Percentiles rank a stretch among this genome's conserved stretches.
phyloP scores from a whole-genome alignment of 2,797 vertebrate genomes.

The Chelmon rostratus region DNA sequence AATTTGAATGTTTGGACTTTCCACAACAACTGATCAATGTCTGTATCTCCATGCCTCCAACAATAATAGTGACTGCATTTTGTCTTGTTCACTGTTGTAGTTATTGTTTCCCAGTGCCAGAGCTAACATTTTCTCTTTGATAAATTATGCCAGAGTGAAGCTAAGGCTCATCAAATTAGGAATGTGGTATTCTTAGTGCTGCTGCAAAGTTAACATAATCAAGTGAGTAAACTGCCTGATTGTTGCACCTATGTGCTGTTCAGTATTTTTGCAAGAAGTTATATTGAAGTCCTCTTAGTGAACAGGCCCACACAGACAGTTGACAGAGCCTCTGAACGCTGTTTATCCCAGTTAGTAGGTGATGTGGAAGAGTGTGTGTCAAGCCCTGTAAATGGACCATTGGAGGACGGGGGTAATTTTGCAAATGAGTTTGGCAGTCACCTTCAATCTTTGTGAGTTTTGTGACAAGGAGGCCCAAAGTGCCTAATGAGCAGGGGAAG shows the following conservation, averaged over 20 bases:
- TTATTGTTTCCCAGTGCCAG: conserved; percentile 18
- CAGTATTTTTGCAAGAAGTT: background rate
- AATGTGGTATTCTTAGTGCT: conserved; percentile 9
- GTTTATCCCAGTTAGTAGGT: conserved; percentile 20
- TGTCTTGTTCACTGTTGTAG: background rate
- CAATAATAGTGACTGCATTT: conserved; percentile 13
- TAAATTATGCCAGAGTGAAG: conserved; percentile 26
- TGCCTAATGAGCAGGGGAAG: conserved; percentile 67
- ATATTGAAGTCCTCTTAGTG: conserved; percentile 15
- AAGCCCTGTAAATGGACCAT: conserved; percentile 28
- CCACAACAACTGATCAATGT: conserved; percentile 40
- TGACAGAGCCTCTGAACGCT: conserved; percentile 2
- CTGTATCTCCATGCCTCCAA: conserved; percentile 2
- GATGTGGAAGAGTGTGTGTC: conserved; percentile 26
- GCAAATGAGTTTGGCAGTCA: conserved; percentile 60
- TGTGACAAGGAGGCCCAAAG: conserved; percentile 46
- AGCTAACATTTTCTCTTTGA: conserved; percentile 19
- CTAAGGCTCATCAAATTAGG: background rate
- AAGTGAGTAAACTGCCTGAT: conserved; percentile 31
- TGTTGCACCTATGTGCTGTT: background rate
- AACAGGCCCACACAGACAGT: background rate
- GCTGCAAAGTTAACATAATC: conserved; percentile 43
- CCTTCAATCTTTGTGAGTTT: conserved; percentile 44
- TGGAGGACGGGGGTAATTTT: conserved; percentile 59
- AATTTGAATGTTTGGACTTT: conserved; percentile 45